A percentile compares a stretch with the other conserved stretches of the same genome.
phyloP scores from a whole-genome alignment of 2,797 vertebrate genomes.

The Falco rusticolus region DNA sequence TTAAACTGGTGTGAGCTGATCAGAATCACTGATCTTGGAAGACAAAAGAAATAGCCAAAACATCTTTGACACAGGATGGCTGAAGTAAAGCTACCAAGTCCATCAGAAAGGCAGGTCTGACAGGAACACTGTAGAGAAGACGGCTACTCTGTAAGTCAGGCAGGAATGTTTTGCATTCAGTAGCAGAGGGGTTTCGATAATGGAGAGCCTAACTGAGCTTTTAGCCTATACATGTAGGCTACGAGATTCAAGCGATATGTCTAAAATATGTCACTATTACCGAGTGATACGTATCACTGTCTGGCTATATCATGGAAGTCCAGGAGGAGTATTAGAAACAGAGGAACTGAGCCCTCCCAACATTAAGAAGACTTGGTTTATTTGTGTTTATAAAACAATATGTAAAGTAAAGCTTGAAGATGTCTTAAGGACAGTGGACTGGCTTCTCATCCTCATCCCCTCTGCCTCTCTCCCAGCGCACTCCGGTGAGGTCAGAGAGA shows the following conservation, averaged over 20 bases:
- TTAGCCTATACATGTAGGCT: not conserved
- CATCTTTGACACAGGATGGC: conserved; percentile 6
- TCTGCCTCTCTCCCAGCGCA: not conserved
- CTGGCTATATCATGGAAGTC: not conserved
- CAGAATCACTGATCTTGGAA: conserved; percentile 37
- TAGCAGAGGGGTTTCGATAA: not conserved
- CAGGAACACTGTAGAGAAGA: not conserved
- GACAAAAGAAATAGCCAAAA: conserved; percentile 34
- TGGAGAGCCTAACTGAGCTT: not conserved
- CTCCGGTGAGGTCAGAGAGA: not conserved
- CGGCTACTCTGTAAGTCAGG: not conserved
- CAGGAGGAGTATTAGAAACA: not conserved
- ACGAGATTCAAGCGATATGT: not conserved
- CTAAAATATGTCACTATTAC: not conserved
- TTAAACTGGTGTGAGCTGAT: not conserved
- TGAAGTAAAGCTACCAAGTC: not conserved
- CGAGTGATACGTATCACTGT: not conserved
- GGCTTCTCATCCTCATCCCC: not conserved
- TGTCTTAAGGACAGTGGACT: not conserved
- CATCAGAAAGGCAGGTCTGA: not conserved
- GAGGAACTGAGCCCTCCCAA: not conserved
- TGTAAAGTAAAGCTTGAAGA: not conserved
- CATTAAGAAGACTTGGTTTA: not conserved
- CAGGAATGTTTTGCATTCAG: not conserved
- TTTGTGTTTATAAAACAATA: not conserved